A percentile compares a stretch with the other conserved stretches of the same genome.
Evolutionary conservation across 2,888 invertebrate species (phyloP).

Genomic region (Tubulanus polymorphus): DNA sequence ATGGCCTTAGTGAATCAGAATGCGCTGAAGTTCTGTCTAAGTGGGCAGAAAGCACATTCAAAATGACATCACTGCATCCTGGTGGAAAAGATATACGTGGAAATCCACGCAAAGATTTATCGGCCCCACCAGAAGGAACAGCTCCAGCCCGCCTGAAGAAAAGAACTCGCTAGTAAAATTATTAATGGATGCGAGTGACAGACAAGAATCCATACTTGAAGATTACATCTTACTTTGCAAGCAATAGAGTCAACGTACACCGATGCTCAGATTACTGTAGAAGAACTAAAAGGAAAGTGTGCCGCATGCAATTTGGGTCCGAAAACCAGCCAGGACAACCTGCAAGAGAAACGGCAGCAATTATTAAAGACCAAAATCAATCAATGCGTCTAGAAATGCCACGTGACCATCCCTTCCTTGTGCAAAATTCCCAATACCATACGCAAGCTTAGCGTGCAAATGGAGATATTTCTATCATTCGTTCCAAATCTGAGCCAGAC

Average conservation of each 20-base stretch:
- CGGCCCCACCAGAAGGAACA: constrained; percentile 27
- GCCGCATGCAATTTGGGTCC: constrained; percentile 24
- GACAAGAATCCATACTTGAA: constrained; percentile 21
- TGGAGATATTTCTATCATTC: constrained; percentile 23
- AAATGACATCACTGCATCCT: constrained; percentile 22
- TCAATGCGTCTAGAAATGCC: constrained; percentile 25
- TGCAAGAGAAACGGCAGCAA: constrained; percentile 9
- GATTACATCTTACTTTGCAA: constrained; percentile 19
- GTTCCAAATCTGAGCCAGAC: constrained; percentile 22
- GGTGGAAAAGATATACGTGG: constrained; percentile 18
- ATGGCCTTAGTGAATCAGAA: constrained; percentile 12
- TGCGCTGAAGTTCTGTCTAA: constrained; percentile 10
- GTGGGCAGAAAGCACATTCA: constrained; percentile 15
- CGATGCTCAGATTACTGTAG: constrained; percentile 10
- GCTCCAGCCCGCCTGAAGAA: constrained; percentile 21
- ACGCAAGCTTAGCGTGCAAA: constrained; percentile 25
- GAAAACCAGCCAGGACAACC: constrained; percentile 11
- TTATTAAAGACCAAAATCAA: constrained; percentile 23
- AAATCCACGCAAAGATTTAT: constrained; percentile 21
- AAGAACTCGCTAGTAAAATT: constrained; percentile 23
- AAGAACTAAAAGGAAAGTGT: constrained; percentile 5
- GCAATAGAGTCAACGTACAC: constrained; percentile 7
- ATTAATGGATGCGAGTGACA: constrained; percentile 20
- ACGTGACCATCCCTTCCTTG: constrained; percentile 24
- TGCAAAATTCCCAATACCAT: constrained; percentile 23